Base-by-base conservation (phyloP, 2,888 invertebrate species). In the Oscheius sp. region DNA sequence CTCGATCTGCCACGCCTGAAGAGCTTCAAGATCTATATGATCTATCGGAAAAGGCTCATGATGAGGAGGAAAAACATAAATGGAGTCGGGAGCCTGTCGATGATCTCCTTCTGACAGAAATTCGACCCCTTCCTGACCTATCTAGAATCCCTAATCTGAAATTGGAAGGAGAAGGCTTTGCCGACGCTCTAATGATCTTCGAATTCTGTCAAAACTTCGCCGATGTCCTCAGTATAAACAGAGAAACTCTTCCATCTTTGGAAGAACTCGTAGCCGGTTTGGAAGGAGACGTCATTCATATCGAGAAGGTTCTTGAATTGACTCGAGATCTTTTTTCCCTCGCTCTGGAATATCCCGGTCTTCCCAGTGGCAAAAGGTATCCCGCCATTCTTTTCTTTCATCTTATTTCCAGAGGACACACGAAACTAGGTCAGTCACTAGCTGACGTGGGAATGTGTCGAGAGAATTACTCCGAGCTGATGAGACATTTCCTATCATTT, bases 191-290 rank as follows among this genome's bases (percentile, higher is more conserved):
- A 24, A 95, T 96, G 92, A 92, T 94, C n/a, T 92, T 93, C 85
- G 96, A 97, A 89, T 97, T 97, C 87, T 89, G 96, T 77, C 93
- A 95, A 84, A 96, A 95, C 88, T 97, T 97, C 86, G 94, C 94
- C 6, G 93, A 94, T 87, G 94, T 94, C 0, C 89, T 97, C 1
- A 95, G 94, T 64, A 94, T 96, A 92, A 94, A 94, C 83, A 91
- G 92, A 91, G 93, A 93, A 66, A 91, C 92, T 2, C 87, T 94
- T 75, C 96, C 95, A 1, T 92, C 92, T 0, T 87, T 97, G 78
- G 92, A 92, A 54, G 74, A 78, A 30, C 75, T 88, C 4, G 87
- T 87, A 67, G 82, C 83, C 62, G 88, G 87, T 24, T 77, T 88
- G 57, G 76, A 86, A 54, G 86, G 86, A 51, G 83, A 84, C 17